Percentiles rank a stretch among this genome's conserved stretches.
Evolutionary conservation across 1,140 invertebrate species (phyloP).

Genomic region (Hylyphantes graminicola): DNA sequence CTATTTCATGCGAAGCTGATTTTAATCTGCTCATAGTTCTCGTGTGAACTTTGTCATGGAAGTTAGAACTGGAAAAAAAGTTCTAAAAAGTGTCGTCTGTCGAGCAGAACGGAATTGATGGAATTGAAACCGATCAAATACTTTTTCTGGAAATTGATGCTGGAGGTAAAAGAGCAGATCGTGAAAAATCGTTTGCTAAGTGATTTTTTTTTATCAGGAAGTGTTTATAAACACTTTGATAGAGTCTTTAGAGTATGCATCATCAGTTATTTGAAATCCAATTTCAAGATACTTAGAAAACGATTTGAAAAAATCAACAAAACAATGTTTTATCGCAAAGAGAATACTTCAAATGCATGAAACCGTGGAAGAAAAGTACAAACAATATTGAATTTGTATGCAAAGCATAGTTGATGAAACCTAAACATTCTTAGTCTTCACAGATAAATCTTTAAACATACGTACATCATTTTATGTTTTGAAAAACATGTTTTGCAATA

Average conservation of each 20-base stretch:
- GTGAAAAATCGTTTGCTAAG: background rate
- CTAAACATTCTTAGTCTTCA: too few relatives aligned
- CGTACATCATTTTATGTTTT: too few relatives aligned
- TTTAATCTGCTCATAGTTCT: constrained; percentile 30
- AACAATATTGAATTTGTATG: too few relatives aligned
- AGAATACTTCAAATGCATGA: too few relatives aligned
- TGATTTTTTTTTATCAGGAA: background rate
- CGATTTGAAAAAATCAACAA: too few relatives aligned
- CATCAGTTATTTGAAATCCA: background rate
- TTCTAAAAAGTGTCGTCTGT: constrained; percentile 7
- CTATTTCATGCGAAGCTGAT: constrained; percentile 1
- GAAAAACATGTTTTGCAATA: too few relatives aligned
- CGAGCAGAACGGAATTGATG: constrained; percentile 3
- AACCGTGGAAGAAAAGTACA: too few relatives aligned
- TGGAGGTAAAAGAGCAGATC: background rate
- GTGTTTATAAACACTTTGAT: background rate
- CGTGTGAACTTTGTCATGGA: constrained; percentile 25
- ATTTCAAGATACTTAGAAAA: too few relatives aligned
- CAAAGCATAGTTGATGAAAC: too few relatives aligned
- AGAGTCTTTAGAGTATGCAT: background rate
- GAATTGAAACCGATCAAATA: constrained; percentile 5
- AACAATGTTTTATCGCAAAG: too few relatives aligned
- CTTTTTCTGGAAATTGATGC: background rate
- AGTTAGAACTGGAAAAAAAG: constrained; percentile 10
- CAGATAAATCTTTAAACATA: too few relatives aligned